A percentile compares a stretch with the other conserved stretches of the same genome.
phyloP scores from a whole-genome alignment of 2,113 vertebrate species.

The Pithys albifrons region DNA sequence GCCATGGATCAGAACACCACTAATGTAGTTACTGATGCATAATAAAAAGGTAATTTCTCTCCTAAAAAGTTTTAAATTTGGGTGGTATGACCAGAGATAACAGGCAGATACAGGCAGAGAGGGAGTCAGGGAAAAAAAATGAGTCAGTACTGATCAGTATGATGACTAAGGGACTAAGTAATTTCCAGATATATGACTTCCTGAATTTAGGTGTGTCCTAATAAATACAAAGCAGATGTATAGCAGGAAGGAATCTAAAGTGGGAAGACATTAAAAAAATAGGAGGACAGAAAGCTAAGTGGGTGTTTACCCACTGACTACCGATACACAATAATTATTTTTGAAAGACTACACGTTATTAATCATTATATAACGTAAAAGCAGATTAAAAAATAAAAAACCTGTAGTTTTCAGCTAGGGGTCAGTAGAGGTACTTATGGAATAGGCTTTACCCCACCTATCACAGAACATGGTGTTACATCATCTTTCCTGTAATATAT shows the following conservation, averaged over 20 bases:
- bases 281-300: neutral
- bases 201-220: slow-evolving; percentile 15
- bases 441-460: neutral
- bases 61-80: neutral
- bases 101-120: neutral
- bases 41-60: neutral
- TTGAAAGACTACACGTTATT: neutral
- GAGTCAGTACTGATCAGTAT: neutral
- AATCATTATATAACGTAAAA: neutral
- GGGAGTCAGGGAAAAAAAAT: neutral
- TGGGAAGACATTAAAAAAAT: neutral
- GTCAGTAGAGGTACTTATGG: neutral
- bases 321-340: neutral
- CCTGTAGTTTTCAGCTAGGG: neutral
- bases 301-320: neutral
- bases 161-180: slow-evolving; percentile 4
- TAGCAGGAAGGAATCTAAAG: neutral
- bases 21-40: neutral
- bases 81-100: neutral
- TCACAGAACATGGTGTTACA: neutral
- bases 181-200: neutral
- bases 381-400: neutral
- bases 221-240: neutral
- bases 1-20: neutral
- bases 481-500: neutral